These are phyloP conservation scores for Homarus americanus DNA, from an alignment of 1,140 invertebrate genomes.

Conservation along the genomic window DNA sequence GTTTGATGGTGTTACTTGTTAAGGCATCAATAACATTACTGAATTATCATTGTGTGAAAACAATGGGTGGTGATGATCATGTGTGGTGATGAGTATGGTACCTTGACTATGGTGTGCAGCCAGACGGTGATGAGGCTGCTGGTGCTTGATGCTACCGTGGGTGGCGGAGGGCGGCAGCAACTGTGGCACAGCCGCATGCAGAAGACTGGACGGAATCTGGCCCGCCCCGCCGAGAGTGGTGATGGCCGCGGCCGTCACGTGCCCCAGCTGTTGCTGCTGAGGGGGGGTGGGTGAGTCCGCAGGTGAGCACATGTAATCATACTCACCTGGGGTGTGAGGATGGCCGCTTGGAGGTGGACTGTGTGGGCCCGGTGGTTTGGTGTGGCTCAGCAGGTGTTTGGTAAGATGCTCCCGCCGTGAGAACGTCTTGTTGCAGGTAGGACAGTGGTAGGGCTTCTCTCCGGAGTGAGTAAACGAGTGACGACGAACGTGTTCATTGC, in stretches of 20 bases:
- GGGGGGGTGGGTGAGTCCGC: slow-evolving; percentile 68
- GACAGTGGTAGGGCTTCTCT: slow-evolving; percentile 94
- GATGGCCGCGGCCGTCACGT: slow-evolving; percentile 35
- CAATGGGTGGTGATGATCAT: neutral
- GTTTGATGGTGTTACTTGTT: slow-evolving; percentile 2
- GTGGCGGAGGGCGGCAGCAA: slow-evolving; percentile 53
- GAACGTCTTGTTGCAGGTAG: slow-evolving; percentile 79
- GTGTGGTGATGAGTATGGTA: slow-evolving; percentile 41
- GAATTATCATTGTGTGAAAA: neutral
- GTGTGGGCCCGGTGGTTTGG: slow-evolving; percentile 69
- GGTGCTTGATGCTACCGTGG: slow-evolving; percentile 49
- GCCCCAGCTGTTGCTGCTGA: slow-evolving; percentile 51
- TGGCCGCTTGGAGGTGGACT: slow-evolving; percentile 69
- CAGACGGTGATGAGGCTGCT: slow-evolving; percentile 57
- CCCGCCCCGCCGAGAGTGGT: slow-evolving; percentile 41
- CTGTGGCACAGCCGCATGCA: slow-evolving; percentile 69
- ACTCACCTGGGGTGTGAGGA: slow-evolving; percentile 74
- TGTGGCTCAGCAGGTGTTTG: slow-evolving; percentile 74
- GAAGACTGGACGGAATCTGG: slow-evolving; percentile 56
- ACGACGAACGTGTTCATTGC: slow-evolving; percentile 74
- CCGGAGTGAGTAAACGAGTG: slow-evolving; percentile 77
- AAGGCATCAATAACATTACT: neutral
- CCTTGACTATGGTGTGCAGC: slow-evolving; percentile 62
- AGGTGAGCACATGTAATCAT: slow-evolving; percentile 73
- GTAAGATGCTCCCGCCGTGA: slow-evolving; percentile 74